These are phyloP conservation scores for Philypnodon macrostomus DNA, from an alignment of 2,797 vertebrate genomes.

Conservation along the genomic window DNA sequence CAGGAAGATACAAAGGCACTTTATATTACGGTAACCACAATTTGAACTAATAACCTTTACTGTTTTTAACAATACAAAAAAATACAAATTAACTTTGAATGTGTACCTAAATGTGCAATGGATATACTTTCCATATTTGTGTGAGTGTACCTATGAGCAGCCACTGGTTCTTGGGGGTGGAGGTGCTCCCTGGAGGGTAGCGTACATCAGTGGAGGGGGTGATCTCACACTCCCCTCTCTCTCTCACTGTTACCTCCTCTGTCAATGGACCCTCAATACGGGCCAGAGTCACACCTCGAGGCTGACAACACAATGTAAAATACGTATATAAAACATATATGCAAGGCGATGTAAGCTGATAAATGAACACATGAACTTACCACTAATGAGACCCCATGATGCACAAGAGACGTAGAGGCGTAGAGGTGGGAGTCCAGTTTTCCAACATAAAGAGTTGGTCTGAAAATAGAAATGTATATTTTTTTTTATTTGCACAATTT, in stretches of 20 bases:
- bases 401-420: conserved; percentile 88
- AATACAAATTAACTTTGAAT: too few relatives aligned
- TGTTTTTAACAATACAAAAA: too few relatives aligned
- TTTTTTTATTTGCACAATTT: not conserved
- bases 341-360: too few relatives aligned
- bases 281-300: conserved; percentile 87
- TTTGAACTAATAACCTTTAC: not conserved
- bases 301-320: conserved; percentile 79
- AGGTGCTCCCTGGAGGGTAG: conserved; percentile 86
- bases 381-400: conserved; percentile 88
- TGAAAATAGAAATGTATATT: conserved; percentile 43
- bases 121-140: too few relatives aligned
- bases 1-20: too few relatives aligned
- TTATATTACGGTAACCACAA: too few relatives aligned
- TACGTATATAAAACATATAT: too few relatives aligned
- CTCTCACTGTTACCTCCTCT: conserved; percentile 84
- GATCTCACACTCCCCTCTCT: conserved; percentile 86
- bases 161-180: conserved; percentile 87
- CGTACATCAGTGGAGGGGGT: conserved; percentile 87
- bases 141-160: conserved; percentile 86
- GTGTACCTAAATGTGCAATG: too few relatives aligned
- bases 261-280: conserved; percentile 87
- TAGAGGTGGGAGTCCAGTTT: conserved; percentile 88
- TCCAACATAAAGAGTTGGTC: conserved; percentile 91
- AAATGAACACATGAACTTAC: conserved; percentile 71